These are phyloP conservation scores for Chouioia cunea DNA, from an alignment of 2,888 invertebrate species.

Conservation along the genomic window DNA sequence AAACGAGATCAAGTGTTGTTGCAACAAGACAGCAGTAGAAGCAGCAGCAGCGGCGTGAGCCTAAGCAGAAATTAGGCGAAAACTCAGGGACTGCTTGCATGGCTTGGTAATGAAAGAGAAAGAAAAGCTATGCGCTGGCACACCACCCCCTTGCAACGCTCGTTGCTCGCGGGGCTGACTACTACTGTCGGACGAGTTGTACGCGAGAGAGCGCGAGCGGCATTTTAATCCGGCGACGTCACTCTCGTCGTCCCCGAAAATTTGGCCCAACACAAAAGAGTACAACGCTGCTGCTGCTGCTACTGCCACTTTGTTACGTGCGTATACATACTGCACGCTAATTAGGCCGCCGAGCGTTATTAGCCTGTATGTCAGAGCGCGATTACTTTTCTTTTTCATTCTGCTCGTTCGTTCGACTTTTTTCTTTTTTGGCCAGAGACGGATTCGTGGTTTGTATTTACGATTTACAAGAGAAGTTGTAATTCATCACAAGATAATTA, in stretches of 20 bases:
- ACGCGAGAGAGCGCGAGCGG: conserved; percentile 53
- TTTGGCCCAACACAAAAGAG: conserved; percentile 60
- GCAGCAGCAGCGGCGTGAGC: not conserved
- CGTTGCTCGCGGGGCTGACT: conserved; percentile 49
- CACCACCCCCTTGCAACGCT: conserved; percentile 34
- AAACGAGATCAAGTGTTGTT: conserved; percentile 47
- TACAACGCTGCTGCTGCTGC: conserved; percentile 49
- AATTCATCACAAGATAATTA: conserved; percentile 5
- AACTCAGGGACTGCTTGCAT: conserved; percentile 1
- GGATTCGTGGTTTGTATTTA: conserved; percentile 21
- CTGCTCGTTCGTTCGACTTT: not conserved
- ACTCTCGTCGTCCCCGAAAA: conserved; percentile 62
- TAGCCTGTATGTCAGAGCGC: conserved; percentile 24
- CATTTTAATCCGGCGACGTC: conserved; percentile 66
- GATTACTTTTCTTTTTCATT: conserved; percentile 38
- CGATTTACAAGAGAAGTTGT: conserved; percentile 7
- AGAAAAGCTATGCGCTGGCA: conserved; percentile 9
- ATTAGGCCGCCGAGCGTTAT: conserved; percentile 50
- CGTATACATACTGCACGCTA: conserved; percentile 32
- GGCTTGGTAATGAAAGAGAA: conserved; percentile 16
- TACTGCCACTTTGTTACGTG: conserved; percentile 57
- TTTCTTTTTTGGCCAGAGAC: conserved; percentile 13
- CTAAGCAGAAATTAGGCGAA: conserved; percentile 38
- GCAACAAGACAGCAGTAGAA: conserved; percentile 16
- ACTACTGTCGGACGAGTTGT: conserved; percentile 35